Percentiles rank a stretch among this genome's conserved stretches.
These are phyloP conservation scores for Xyrichtys novacula DNA, from an alignment of 2,797 vertebrate species.

Conservation along the genomic window DNA sequence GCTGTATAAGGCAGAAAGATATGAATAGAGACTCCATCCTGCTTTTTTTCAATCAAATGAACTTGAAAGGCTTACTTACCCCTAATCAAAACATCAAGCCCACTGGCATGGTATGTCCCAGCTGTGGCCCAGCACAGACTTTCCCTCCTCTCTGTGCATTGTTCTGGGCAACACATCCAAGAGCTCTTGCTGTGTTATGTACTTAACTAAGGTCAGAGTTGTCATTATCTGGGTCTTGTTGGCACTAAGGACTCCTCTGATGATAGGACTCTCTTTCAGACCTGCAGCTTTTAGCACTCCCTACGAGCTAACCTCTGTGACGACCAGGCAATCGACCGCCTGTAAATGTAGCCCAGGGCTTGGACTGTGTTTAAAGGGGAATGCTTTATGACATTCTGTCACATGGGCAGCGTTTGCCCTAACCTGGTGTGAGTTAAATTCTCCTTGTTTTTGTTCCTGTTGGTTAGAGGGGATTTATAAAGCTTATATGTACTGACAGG, in stretches of 20 bases:
- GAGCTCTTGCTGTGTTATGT: conserved; percentile 92
- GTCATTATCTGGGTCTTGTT: conserved; percentile 95
- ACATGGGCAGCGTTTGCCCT: conserved; percentile 77
- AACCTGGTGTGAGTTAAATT: conserved; percentile 76
- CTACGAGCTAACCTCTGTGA: conserved; percentile 91
- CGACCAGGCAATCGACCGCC: conserved; percentile 89
- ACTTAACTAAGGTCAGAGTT: conserved; percentile 94
- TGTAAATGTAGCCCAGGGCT: conserved; percentile 88
- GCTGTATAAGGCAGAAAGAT: conserved; percentile 64
- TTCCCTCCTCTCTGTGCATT: conserved; percentile 88
- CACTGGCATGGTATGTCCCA: conserved; percentile 91
- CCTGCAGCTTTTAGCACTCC: conserved; percentile 87
- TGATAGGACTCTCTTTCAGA: conserved; percentile 88
- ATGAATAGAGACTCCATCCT: conserved; percentile 65
- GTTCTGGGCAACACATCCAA: conserved; percentile 92
- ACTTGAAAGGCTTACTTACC: conserved; percentile 91
- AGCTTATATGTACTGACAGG: conserved; percentile 52
- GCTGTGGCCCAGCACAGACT: conserved; percentile 83
- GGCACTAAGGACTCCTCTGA: conserved; percentile 87
- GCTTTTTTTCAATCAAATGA: conserved; percentile 70
- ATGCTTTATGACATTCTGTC: conserved; percentile 86
- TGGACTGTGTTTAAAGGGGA: conserved; percentile 81
- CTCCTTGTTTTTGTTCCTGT: conserved; percentile 28
- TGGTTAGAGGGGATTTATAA: conserved; percentile 44
- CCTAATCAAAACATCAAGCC: conserved; percentile 91